These are phyloP conservation scores for Anoncus sp. DNA, from an alignment of 2,888 invertebrate genomes.

Conservation along the genomic window DNA sequence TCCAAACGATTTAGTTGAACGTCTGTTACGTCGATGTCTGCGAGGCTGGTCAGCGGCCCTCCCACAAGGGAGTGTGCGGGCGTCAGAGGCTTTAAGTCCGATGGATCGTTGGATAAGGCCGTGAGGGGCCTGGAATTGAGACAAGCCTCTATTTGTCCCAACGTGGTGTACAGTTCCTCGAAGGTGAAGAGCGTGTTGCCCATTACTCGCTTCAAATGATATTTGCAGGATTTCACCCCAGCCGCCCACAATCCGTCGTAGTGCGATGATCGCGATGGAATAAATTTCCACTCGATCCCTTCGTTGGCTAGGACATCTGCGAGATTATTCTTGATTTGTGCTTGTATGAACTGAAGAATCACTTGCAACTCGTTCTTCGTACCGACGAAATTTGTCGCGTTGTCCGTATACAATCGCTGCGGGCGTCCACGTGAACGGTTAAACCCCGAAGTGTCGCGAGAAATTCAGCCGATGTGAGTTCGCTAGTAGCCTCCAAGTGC, in stretches of 20 bases:
- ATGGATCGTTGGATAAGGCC: constrained; percentile 68
- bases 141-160: constrained; percentile 70
- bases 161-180: constrained; percentile 69
- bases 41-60: constrained; percentile 63
- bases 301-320: constrained; percentile 18
- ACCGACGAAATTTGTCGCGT: constrained; percentile 72
- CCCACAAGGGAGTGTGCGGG: constrained; percentile 77
- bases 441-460: constrained; percentile 65
- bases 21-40: constrained; percentile 67
- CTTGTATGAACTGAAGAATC: constrained; percentile 21
- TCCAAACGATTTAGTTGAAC: constrained; percentile 56
- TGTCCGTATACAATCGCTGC: constrained; percentile 63
- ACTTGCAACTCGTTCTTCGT: constrained; percentile 63
- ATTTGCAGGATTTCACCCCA: constrained; percentile 70
- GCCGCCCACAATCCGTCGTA: constrained; percentile 74
- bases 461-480: constrained; percentile 62
- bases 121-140: constrained; percentile 71
- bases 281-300: too few species aligned
- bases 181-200: constrained; percentile 65
- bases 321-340: background rate
- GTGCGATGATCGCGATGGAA: constrained; percentile 68
- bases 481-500: constrained; percentile 65
- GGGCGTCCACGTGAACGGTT: constrained; percentile 62
- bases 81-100: constrained; percentile 68
- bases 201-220: constrained; percentile 69